Conservation (phyloP, 2,113 vertebrate species). For the Seriola quinqueradiata region DNA sequence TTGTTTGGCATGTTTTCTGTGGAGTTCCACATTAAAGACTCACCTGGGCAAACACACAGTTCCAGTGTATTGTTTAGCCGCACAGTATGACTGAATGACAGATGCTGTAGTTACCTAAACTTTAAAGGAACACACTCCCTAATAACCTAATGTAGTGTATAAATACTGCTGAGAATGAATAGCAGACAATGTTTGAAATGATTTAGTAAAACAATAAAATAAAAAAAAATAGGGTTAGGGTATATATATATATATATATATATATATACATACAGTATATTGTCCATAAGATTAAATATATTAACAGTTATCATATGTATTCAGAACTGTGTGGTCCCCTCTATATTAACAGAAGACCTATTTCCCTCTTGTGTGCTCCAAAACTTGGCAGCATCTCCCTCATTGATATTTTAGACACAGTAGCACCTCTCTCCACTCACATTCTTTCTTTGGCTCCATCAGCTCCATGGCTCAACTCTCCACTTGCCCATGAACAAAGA, state of each 20-base stretch:
- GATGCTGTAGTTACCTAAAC: conserved; percentile 52
- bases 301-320: neutral
- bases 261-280: no score
- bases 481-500: conserved; percentile 73
- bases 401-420: conserved; percentile 83
- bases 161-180: neutral
- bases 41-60: conserved; percentile 75
- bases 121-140: conserved; percentile 46
- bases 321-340: conserved; percentile 21
- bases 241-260: no score
- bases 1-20: conserved; percentile 82
- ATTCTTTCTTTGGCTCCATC: conserved; percentile 79
- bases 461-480: conserved; percentile 73
- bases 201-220: neutral
- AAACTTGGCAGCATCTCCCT: conserved; percentile 74
- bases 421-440: conserved; percentile 74
- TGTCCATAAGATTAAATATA: neutral
- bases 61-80: conserved; percentile 59
- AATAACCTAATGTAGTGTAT: conserved; percentile 15
- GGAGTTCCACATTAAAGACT: conserved; percentile 71
- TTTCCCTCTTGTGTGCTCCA: conserved; percentile 53
- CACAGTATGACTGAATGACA: conserved; percentile 72
- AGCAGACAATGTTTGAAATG: conserved; percentile 1
- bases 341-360: conserved; percentile 52
- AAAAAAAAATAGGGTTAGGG: no score